Percentiles rank a stretch among this genome's conserved stretches.
phyloP scores from a whole-genome alignment of 2,888 invertebrate genomes.

The Noctua pronuba region DNA sequence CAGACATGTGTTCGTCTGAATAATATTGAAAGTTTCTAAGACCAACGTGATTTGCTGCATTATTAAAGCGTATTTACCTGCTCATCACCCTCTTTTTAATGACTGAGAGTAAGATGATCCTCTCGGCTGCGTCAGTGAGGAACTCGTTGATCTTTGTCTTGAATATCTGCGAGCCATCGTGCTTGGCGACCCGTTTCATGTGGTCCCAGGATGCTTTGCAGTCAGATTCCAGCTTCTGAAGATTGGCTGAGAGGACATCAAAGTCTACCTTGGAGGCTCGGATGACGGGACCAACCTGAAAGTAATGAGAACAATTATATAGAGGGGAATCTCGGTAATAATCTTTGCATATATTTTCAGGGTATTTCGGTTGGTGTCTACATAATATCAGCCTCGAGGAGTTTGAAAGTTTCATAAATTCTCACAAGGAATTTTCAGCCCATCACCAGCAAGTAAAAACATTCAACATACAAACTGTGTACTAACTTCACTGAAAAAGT shows the following conservation, averaged over 20 bases:
- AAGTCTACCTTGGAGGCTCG: conserved; percentile 98
- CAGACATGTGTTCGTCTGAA: not conserved
- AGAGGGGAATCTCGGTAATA: not conserved
- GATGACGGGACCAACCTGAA: conserved; percentile 96
- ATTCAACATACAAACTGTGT: conserved; percentile 49
- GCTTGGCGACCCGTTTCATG: conserved; percentile 97
- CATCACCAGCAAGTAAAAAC: conserved; percentile 23
- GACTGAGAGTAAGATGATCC: conserved; percentile 97
- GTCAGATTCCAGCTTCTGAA: conserved; percentile 97
- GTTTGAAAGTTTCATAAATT: not conserved
- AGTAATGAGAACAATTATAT: conserved; percentile 50
- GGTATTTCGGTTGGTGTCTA: not conserved
- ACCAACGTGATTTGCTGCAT: conserved; percentile 13
- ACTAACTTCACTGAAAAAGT: conserved; percentile 98
- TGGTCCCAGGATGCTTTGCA: conserved; percentile 99
- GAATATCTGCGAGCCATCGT: conserved; percentile 96
- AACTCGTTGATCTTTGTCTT: conserved; percentile 99
- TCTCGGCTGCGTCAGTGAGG: conserved; percentile 98
- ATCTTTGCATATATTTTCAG: not conserved
- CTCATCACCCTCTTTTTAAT: conserved; percentile 98
- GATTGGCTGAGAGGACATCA: conserved; percentile 96
- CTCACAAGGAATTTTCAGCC: not conserved
- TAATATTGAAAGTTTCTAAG: not conserved
- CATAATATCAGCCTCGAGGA: not conserved
- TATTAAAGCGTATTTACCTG: conserved; percentile 88